phyloP scores from a whole-genome alignment of 1,140 invertebrate species.

The Diplogasteroides magnus region DNA sequence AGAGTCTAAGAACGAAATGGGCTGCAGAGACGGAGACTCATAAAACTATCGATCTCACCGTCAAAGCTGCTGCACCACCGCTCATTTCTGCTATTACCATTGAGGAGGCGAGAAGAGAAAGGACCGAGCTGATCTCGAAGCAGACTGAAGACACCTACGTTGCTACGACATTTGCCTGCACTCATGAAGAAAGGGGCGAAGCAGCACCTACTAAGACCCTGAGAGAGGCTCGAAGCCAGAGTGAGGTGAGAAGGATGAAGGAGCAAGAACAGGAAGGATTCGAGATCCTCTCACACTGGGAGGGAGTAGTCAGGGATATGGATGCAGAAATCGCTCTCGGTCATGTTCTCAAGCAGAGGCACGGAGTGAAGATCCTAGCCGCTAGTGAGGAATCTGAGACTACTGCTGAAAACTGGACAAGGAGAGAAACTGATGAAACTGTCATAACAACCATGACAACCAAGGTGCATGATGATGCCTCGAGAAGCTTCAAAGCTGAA shows the following conservation, averaged over 20 bases:
- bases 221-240: conserved; percentile 1
- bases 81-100: conserved; percentile 1
- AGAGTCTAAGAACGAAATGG: conserved; percentile 14
- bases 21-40: conserved; percentile 17
- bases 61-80: conserved; percentile 11
- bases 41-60: conserved; percentile 9
- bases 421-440: conserved; percentile 12
- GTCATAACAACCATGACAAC: no score
- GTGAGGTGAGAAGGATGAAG: conserved; percentile 9
- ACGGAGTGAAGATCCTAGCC: background rate
- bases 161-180: conserved; percentile 2
- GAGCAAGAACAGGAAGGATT: conserved; percentile 18
- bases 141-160: conserved; percentile 6
- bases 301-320: conserved; percentile 24
- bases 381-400: background rate
- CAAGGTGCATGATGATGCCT: background rate
- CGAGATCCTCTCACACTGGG: conserved; percentile 26
- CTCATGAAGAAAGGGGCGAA: background rate
- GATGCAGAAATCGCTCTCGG: conserved; percentile 15
- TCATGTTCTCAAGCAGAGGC: background rate
- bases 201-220: background rate
- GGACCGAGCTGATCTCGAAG: background rate
- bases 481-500: background rate
- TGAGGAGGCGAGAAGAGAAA: conserved; percentile 10
- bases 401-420: conserved; percentile 17